phyloP scores from a whole-genome alignment of 2,797 vertebrate genomes.

The Centroberyx gerrardi region DNA sequence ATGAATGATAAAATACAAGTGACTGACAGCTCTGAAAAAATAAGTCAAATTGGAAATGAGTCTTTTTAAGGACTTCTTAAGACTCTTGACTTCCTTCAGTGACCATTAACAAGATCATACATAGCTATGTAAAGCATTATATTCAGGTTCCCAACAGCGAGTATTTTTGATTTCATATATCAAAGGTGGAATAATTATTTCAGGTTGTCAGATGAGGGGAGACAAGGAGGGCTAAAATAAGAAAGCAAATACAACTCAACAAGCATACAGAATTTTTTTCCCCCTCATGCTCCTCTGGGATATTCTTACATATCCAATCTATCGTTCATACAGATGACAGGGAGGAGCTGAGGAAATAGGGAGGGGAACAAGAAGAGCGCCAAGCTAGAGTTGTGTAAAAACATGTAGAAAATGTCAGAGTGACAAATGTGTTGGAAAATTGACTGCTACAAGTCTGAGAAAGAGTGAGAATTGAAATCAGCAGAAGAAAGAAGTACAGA shows the following conservation, averaged over 20 bases:
- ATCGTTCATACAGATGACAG: neutral
- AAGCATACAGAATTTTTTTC: neutral
- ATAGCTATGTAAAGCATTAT: neutral
- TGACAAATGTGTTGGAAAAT: neutral
- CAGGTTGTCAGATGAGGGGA: neutral
- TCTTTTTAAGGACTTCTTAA: too few species aligned
- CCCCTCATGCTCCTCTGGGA: neutral
- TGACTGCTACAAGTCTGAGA: neutral
- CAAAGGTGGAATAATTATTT: neutral
- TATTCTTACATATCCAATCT: constrained; percentile 7
- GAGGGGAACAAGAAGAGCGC: neutral
- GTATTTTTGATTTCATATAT: neutral
- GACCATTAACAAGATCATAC: too few species aligned
- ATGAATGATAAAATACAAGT: too few species aligned
- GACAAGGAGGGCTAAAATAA: neutral
- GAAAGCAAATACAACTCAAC: neutral
- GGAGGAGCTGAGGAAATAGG: neutral
- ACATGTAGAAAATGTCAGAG: neutral
- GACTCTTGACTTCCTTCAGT: too few species aligned
- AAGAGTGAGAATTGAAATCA: neutral
- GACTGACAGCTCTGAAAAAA: too few species aligned
- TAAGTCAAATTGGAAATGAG: too few species aligned
- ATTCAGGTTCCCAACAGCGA: neutral
- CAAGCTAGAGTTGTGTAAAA: neutral
- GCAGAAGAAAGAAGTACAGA: neutral